Conservation (phyloP, 2,888 invertebrate genomes). For the Calliphora vomitoria region DNA sequence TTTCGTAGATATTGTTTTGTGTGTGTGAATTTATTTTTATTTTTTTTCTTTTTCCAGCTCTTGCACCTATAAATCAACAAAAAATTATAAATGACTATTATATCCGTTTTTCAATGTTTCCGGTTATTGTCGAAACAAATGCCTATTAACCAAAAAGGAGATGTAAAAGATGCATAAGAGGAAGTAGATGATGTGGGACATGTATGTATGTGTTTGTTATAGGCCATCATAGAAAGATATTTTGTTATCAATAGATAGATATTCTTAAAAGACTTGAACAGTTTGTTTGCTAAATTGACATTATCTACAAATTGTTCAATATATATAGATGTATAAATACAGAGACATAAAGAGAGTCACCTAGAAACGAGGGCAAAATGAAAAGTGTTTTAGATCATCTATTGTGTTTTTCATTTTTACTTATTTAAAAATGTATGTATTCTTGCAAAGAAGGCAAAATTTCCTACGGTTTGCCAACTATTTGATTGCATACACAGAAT, state of each 20-base stretch:
- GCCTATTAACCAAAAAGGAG: not conserved
- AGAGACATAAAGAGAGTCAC: no score
- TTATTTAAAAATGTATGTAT: no score
- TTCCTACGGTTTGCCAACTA: no score
- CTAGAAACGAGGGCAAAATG: not conserved
- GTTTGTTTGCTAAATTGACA: constrained; percentile 39
- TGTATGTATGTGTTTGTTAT: not conserved
- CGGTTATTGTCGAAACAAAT: constrained; percentile 39
- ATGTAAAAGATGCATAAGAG: not conserved
- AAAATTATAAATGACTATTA: constrained; percentile 51
- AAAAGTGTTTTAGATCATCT: no score
- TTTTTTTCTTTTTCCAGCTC: not conserved
- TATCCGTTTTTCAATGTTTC: constrained; percentile 50
- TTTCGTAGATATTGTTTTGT: not conserved
- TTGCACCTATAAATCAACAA: constrained; percentile 47
- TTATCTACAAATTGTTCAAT: constrained; percentile 50
- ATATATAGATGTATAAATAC: not conserved
- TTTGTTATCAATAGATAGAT: constrained; percentile 28
- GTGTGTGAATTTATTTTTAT: not conserved
- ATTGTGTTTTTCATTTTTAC: no score
- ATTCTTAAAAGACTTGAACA: constrained; percentile 7
- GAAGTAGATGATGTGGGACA: not conserved
- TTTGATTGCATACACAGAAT: no score
- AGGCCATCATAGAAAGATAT: not conserved
- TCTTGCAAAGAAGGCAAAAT: no score